Conservation (phyloP, 1,140 invertebrate genomes). For the Anadara kagoshimensis region DNA sequence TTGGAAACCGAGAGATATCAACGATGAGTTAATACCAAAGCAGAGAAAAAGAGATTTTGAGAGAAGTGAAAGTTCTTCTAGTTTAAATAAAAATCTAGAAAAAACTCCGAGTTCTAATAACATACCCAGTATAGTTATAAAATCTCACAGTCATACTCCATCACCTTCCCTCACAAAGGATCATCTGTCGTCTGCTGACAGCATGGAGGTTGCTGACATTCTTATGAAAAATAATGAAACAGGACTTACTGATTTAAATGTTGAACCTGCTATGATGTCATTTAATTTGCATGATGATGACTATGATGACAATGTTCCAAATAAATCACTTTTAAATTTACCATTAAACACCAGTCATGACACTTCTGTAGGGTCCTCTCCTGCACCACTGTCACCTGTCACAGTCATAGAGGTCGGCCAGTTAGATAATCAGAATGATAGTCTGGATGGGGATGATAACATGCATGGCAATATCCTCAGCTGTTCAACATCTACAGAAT, state of each 20-base stretch:
- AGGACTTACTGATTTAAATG: background rate
- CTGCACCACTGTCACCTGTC: conserved; percentile 58
- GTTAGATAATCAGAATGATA: conserved; percentile 67
- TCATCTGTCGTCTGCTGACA: conserved; percentile 46
- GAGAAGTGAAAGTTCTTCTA: no score
- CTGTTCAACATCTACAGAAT: no score
- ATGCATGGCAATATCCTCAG: background rate
- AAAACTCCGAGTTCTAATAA: no score
- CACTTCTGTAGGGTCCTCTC: conserved; percentile 52
- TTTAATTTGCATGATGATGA: conserved; percentile 53
- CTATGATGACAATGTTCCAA: conserved; percentile 14
- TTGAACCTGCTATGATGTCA: conserved; percentile 57
- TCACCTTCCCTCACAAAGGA: no score
- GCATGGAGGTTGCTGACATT: conserved; percentile 64
- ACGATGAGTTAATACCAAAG: no score
- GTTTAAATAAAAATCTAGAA: no score
- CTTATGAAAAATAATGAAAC: conserved; percentile 33
- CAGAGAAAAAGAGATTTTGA: no score
- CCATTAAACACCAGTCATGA: conserved; percentile 13
- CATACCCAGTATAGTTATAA: no score
- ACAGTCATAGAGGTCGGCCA: conserved; percentile 66
- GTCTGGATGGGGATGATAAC: conserved; percentile 56
- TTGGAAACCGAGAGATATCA: no score
- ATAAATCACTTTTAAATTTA: background rate
- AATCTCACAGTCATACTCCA: no score